Evolutionary conservation across 1,140 invertebrate genomes (phyloP), one percentile per base, ranked within the genome.

Genomic region (Drosophila aff.): DNA sequence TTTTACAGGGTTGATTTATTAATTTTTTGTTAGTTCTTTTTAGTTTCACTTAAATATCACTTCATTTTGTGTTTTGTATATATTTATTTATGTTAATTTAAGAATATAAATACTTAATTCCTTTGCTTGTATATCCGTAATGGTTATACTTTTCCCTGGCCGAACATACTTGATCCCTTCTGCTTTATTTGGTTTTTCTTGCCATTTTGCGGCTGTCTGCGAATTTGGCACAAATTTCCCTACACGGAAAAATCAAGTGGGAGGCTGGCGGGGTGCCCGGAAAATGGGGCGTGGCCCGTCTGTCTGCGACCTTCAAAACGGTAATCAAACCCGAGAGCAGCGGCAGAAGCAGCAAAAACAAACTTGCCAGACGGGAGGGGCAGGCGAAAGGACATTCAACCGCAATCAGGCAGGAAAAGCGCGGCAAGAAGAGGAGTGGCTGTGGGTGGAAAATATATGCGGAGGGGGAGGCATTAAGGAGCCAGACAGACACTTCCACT

Each of bases 251-350:
- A 36, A 16, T 23, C 15, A 28, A 28, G 16, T 6, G 26, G 7
- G 28, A 11, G 1, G 36, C 4, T 13, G 0, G 11, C 4, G 36
- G 13, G 36, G 11, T 5, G 36, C 36, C 16, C 36, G 38, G 31
- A 15, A 33, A 61, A 44, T 47, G 57, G 36, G 49, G 55, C 31
- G 61, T 41, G 40, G 58, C 40, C 21, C 49, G 49, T 59, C 62
- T 81, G 82, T 85, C 82, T 85, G 82, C 82, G 82, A 85, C 82
- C 82, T 85, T 85, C 82, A 79, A 60, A 72, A 68, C 40, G 64
- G 55, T 58, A 79, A 79, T 68, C 63, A 63, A 77, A 74, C 66
- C 69, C 65, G 55, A 44, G 69, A 67, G 50, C 57, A 76, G 66
- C 36, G 31, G 40, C 67, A 71, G 49, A n/a, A 49, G 47, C 26